Evolutionary conservation across 2,113 vertebrate species (phyloP), one percentile per base, ranked within the genome.

Genomic region (Nothoprocta pentlandii): DNA sequence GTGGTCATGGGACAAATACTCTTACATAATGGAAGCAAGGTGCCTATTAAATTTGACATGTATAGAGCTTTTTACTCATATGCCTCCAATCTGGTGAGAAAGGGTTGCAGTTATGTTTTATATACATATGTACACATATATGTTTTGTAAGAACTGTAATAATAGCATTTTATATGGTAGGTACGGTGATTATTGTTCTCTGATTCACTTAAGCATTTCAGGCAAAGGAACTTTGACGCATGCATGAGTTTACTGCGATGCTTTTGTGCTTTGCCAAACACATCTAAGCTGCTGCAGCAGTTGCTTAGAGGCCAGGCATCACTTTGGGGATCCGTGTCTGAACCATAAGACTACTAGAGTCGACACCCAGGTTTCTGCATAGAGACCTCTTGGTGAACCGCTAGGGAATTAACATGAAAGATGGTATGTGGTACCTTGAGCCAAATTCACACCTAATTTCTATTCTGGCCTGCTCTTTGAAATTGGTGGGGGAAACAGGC

Each of bases 221-320:
- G 39, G 30, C 39, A 36, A 59, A 49, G 20, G 21, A 34, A 44
- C 28, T 58, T 30, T 58, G 49, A 2, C 0, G 0, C 2, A 4
- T 9, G 20, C 32, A 39, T 51, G 23, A 70, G 20, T 26, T 89
- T 44, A 23, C n/a, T 44, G n/a, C 30, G 82, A 20, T 41, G 44
- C 34, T 79, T 81, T 75, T 64, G 19, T n/a, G 78, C 44, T 22
- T 81, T 81, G 32, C 1, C 0, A 56, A 66, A 32, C 2, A 56
- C 1, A 2, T 5, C 15, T 11, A 39, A 32, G n/a, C 32, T 66
- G 41, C 80, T 80, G 63, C 28, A 80, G 59, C 25, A 34, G 9
- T 8, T 89, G 41, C 30, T 46, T 75, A 32, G 9, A 44, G 9
- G 28, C 54, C 54, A 56, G 54, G 54, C 28, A 9, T 32, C 30